A percentile compares a stretch with the other conserved stretches of the same genome.
Conservation (phyloP, 2,888 invertebrate genomes). For the Ditylenchus weischeri region DNA sequence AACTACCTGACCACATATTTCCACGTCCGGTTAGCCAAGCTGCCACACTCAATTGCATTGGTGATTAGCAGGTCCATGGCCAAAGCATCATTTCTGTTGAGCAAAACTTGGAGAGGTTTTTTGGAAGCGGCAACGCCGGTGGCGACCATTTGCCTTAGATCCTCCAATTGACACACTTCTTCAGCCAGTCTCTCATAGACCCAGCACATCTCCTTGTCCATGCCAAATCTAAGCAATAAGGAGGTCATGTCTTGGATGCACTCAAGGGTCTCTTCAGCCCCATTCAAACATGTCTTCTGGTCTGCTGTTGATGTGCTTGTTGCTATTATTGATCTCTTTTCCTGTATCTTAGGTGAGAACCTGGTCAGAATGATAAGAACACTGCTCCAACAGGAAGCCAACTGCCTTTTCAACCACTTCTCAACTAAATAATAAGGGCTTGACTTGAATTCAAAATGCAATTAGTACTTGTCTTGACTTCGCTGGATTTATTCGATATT, state of each 20-base stretch:
- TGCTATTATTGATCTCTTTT: slow-evolving; percentile 12
- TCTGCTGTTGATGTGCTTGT: neutral
- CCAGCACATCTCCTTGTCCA: slow-evolving; percentile 64
- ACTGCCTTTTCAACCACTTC: slow-evolving; percentile 21
- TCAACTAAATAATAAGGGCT: slow-evolving; percentile 21
- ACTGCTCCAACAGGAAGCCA: slow-evolving; percentile 29
- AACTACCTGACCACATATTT: slow-evolving; percentile 74
- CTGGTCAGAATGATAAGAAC: slow-evolving; percentile 21
- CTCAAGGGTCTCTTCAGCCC: slow-evolving; percentile 30
- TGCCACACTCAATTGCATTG: slow-evolving; percentile 82
- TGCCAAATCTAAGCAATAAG: slow-evolving; percentile 60
- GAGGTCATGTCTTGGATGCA: slow-evolving; percentile 17
- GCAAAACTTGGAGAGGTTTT: slow-evolving; percentile 29
- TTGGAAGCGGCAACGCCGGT: slow-evolving; percentile 45
- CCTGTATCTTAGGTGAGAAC: slow-evolving; percentile 28
- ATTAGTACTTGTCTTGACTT: neutral
- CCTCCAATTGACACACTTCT: slow-evolving; percentile 77
- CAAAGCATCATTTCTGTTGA: slow-evolving; percentile 28
- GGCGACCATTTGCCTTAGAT: slow-evolving; percentile 46
- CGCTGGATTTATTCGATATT: slow-evolving; percentile 7
- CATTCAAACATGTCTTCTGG: slow-evolving; percentile 22
- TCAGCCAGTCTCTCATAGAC: slow-evolving; percentile 81
- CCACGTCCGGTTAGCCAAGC: slow-evolving; percentile 90
- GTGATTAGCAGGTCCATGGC: slow-evolving; percentile 83
- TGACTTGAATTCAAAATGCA: neutral